Percentiles rank a stretch among this genome's conserved stretches.
Conservation (phyloP, 2,113 vertebrate species). For the Gopherus flavomarginatus region DNA sequence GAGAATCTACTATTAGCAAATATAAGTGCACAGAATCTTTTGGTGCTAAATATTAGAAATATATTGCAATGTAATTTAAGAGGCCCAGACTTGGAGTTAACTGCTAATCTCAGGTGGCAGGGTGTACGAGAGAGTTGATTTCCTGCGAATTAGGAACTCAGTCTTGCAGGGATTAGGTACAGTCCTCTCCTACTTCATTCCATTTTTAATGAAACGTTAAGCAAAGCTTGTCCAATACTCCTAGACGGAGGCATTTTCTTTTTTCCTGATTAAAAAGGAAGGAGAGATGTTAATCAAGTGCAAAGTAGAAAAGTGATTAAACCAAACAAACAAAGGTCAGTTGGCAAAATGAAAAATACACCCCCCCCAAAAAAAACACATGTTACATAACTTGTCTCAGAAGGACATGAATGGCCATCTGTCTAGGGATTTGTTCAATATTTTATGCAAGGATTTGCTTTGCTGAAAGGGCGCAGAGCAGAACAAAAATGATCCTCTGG, state of each 20-base stretch:
- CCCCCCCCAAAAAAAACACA: neutral
- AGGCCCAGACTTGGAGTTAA: neutral
- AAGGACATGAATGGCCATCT: neutral
- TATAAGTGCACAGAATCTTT: neutral
- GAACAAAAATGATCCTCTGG: neutral
- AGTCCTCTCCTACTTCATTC: neutral
- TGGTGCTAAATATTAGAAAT: neutral
- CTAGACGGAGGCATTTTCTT: neutral
- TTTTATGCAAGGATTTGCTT: neutral
- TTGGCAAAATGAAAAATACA: neutral
- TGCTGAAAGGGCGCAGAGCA: neutral
- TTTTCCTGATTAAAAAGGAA: neutral
- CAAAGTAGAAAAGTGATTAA: neutral
- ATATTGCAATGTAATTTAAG: neutral
- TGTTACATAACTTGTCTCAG: neutral
- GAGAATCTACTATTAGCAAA: neutral
- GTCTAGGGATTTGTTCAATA: neutral
- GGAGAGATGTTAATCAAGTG: neutral
- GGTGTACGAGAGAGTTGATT: neutral
- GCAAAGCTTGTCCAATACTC: neutral
- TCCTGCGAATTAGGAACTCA: neutral
- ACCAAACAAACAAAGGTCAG: neutral
- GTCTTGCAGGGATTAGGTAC: neutral
- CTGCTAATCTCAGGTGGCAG: neutral
- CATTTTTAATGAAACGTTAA: neutral